Evolutionary conservation across 1,140 invertebrate species (phyloP), one percentile per base, ranked within the genome.

Genomic region (Calliopsis andreniformis): DNA sequence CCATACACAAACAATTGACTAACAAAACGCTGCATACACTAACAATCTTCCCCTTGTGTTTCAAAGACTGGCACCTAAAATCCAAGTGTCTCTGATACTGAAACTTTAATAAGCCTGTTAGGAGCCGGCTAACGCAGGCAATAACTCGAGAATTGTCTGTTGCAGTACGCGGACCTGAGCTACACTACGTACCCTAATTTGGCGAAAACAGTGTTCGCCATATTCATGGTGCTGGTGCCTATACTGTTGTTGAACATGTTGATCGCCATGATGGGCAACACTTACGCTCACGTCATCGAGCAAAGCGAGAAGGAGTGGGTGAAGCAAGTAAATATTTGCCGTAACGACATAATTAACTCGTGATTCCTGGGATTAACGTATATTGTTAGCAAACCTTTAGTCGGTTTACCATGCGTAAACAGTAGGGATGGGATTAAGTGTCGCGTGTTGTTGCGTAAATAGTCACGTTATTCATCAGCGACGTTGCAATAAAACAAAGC

Each of bases 201-300:
- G 51, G 96, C 97, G 0, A 99, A 99, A 92, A 95, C 97, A 0
- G 97, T 99, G 10, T 99, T 99, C 90, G 96, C 97, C 0, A 94
- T 99, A 39, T 99, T 99, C 90, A 99, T 99, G 97, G 97, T 99
- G 23, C 95, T 99, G 58, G 97, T 99, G 68, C 98, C 98, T 0
- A 98, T 99, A 86, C 92, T 99, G 20, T 92, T 99, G 80, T 94
- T 99, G 5, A 99, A 99, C 94, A 97, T 99, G 97, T 94, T 99
- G 86, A 99, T 99, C 82, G 98, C 98, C 73, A 99, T 99, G 98
- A 99, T 99, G 98, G 98, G 97, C 69, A 99, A 99, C 90, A 99
- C 98, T 0, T 99, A 99, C 88, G 98, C 98, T 4, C 97, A 99
- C 83, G 97, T 99, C 59, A 99, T 99, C 75, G 97, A 98, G 89